Evolutionary conservation across 2,797 vertebrate species (phyloP).

Genomic region (Epinephelus awoara): DNA sequence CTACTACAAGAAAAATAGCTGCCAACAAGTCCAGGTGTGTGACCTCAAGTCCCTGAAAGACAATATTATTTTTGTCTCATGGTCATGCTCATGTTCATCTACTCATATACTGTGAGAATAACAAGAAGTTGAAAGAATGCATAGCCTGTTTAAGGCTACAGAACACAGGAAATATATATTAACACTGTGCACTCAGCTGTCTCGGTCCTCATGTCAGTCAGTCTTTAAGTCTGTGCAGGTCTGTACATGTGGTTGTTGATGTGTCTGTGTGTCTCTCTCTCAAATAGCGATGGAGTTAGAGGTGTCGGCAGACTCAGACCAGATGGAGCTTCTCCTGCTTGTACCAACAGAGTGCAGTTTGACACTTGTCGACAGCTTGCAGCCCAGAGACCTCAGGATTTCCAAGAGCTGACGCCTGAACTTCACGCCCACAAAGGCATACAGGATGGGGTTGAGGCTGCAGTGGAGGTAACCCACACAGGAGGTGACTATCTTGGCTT

Average conservation of each 20-base stretch:
- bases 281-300: constrained; percentile 86
- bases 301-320: constrained; percentile 89
- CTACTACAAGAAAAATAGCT: not conserved
- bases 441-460: constrained; percentile 92
- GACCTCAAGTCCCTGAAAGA: not conserved
- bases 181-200: not conserved
- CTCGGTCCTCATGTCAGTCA: not conserved
- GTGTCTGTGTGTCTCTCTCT: constrained; percentile 13
- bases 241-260: no score
- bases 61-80: not conserved
- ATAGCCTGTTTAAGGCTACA: not conserved
- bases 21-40: not conserved
- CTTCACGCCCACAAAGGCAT: constrained; percentile 91
- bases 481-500: constrained; percentile 81
- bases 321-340: constrained; percentile 81
- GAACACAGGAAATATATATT: not conserved
- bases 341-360: constrained; percentile 35
- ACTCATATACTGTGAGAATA: not conserved
- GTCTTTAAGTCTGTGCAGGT: not conserved
- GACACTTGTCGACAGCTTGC: constrained; percentile 68
- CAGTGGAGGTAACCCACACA: constrained; percentile 89
- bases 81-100: not conserved
- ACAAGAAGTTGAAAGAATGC: not conserved
- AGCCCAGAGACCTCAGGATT: constrained; percentile 81
- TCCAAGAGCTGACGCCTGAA: constrained; percentile 87